These are phyloP conservation scores for Steromphala cineraria DNA, from an alignment of 2,888 invertebrate genomes.

Conservation along the genomic window DNA sequence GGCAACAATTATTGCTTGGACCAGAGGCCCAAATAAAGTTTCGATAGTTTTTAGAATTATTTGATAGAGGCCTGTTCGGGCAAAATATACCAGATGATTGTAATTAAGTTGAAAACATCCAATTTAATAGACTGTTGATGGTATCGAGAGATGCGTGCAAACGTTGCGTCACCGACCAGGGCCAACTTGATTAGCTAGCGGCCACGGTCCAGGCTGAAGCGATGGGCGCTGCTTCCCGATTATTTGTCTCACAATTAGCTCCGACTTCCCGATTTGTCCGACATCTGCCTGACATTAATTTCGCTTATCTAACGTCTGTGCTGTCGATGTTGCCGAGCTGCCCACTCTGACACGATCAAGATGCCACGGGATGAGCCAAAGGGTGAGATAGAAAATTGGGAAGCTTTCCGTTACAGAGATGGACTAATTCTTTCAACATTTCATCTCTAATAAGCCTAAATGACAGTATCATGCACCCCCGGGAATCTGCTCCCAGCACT, in stretches of 20 bases:
- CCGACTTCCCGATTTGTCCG: constrained; percentile 16
- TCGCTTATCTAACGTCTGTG: constrained; percentile 31
- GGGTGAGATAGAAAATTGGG: constrained; percentile 10
- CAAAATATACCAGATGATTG: constrained; percentile 13
- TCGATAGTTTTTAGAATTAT: constrained; percentile 10
- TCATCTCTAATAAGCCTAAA: constrained; percentile 28
- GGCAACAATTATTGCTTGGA: neutral
- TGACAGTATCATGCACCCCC: constrained; percentile 16
- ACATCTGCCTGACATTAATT: constrained; percentile 40
- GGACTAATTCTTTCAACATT: constrained; percentile 32
- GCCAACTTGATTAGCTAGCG: neutral
- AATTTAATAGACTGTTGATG: neutral
- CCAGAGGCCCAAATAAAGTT: constrained; percentile 8
- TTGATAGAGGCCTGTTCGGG: neutral
- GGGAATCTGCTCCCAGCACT: neutral
- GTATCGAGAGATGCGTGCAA: neutral
- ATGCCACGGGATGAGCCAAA: constrained; percentile 22
- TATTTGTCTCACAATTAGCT: constrained; percentile 15
- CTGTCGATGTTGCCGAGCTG: neutral
- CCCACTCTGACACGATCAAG: constrained; percentile 31
- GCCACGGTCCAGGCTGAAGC: neutral
- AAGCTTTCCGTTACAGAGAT: constrained; percentile 25
- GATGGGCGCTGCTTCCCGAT: neutral
- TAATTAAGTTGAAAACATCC: constrained; percentile 8
- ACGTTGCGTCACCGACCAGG: neutral